phyloP scores from a whole-genome alignment of 2,113 vertebrate genomes.

The Semnornis frantzii region DNA sequence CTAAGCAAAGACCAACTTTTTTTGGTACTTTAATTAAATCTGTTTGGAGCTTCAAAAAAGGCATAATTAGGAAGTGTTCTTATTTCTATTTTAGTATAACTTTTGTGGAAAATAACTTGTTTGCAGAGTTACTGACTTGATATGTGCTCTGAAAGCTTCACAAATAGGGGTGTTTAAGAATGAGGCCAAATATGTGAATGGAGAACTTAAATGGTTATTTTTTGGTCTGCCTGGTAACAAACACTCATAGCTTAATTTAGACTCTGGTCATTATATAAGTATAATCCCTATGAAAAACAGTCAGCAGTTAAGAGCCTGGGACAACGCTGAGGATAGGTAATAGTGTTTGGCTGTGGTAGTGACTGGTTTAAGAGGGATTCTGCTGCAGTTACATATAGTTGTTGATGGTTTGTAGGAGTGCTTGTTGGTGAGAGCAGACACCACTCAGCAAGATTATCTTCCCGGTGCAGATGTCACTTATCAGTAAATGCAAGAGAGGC shows the following conservation, averaged over 20 bases:
- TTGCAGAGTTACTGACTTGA: neutral
- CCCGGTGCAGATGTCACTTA: neutral
- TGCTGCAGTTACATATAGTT: neutral
- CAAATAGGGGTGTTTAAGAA: neutral
- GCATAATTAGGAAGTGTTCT: neutral
- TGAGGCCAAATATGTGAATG: neutral
- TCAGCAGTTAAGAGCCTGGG: neutral
- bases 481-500: neutral
- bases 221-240: neutral
- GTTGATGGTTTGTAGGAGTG: neutral
- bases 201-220: neutral
- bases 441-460: neutral
- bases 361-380: neutral
- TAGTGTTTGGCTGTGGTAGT: neutral
- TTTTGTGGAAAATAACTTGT: neutral
- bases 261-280: conserved; percentile 18
- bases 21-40: conserved; percentile 37
- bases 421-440: neutral
- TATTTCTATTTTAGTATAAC: neutral
- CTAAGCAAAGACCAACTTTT: neutral
- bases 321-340: neutral
- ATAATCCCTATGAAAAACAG: conserved; percentile 25
- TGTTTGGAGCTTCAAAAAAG: neutral
- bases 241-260: conserved; percentile 2
- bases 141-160: neutral